These are phyloP conservation scores for Paramisgurnus dabryanus DNA, from an alignment of 2,113 vertebrate genomes.

Conservation along the genomic window DNA sequence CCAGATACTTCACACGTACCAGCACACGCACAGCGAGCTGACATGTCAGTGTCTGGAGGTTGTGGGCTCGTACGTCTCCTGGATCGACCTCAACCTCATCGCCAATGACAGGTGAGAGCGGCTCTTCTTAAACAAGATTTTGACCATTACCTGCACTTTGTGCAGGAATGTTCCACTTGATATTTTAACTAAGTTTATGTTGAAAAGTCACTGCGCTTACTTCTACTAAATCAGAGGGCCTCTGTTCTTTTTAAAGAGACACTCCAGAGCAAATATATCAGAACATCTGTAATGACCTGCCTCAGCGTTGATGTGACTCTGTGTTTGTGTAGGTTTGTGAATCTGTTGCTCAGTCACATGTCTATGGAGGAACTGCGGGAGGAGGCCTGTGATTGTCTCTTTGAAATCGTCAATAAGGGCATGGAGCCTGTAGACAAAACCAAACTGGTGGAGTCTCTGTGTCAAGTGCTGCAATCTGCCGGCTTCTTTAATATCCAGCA, in stretches of 20 bases:
- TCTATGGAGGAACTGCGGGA: constrained; percentile 94
- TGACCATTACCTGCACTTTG: no score
- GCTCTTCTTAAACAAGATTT: no score
- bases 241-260: no score
- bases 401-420: constrained; percentile 97
- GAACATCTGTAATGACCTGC: background rate
- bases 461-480: constrained; percentile 90
- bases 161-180: no score
- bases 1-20: constrained; percentile 95
- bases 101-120: constrained; percentile 90
- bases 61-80: constrained; percentile 94
- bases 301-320: background rate
- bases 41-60: constrained; percentile 99
- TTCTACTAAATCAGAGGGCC: no score
- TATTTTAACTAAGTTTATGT: no score
- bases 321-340: constrained; percentile 84
- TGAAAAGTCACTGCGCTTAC: no score
- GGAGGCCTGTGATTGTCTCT: constrained; percentile 98
- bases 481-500: constrained; percentile 96
- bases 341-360: constrained; percentile 97
- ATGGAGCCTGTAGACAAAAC: constrained; percentile 98
- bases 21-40: constrained; percentile 91
- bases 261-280: background rate
- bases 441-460: constrained; percentile 95
- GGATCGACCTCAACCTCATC: constrained; percentile 98